Evolutionary conservation across 2,113 vertebrate genomes (phyloP).

Genomic region (Lophotis ruficrista): DNA sequence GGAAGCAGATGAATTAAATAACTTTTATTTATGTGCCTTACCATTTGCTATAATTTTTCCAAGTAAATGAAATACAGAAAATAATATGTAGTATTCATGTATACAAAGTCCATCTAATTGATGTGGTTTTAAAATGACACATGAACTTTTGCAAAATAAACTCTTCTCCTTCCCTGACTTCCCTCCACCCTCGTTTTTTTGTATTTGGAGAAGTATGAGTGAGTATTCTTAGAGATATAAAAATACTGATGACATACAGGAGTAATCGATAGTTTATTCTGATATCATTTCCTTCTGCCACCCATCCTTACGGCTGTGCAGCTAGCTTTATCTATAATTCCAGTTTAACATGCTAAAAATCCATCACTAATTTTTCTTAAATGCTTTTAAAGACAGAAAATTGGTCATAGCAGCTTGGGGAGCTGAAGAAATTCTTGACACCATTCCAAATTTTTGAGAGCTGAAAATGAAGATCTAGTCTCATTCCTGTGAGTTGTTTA

Average conservation of each 20-base stretch:
- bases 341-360: neutral
- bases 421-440: conserved; percentile 44
- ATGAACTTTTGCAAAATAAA: neutral
- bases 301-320: neutral
- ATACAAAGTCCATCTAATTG: neutral
- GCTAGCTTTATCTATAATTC: neutral
- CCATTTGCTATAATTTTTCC: neutral
- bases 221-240: neutral
- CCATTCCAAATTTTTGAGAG: conserved; percentile 12
- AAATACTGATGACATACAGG: neutral
- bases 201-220: neutral
- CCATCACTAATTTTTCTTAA: conserved; percentile 24
- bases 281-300: neutral
- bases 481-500: conserved; percentile 19
- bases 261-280: neutral
- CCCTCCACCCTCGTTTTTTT: neutral
- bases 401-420: neutral
- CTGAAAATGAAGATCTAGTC: neutral
- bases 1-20: neutral
- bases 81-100: neutral
- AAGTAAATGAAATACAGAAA: neutral
- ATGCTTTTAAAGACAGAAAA: conserved; percentile 9
- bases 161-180: neutral
- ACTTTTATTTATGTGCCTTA: neutral
- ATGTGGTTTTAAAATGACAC: neutral